Evolutionary conservation across 2,888 invertebrate species (phyloP).

Genomic region (Epinotia bilunana): DNA sequence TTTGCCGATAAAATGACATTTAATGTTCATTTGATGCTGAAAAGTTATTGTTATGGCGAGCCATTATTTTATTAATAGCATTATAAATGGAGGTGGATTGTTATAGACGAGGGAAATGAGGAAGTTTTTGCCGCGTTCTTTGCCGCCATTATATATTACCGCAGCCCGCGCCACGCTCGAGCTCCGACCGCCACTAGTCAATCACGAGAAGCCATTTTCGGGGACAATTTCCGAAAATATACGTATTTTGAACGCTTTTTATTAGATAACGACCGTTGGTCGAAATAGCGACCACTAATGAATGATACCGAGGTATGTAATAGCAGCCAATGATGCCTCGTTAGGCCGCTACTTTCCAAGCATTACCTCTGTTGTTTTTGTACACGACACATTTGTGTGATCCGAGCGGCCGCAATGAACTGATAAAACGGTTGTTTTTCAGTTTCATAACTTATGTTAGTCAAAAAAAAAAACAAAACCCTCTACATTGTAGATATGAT

Average conservation of each 20-base stretch:
- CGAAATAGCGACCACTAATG: constrained; percentile 47
- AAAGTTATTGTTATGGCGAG: constrained; percentile 60
- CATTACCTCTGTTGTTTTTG: constrained; percentile 33
- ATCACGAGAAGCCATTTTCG: constrained; percentile 53
- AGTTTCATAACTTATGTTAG: not conserved
- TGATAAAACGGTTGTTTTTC: constrained; percentile 9
- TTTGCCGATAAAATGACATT: constrained; percentile 75
- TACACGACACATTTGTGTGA: constrained; percentile 15
- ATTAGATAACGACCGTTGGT: constrained; percentile 52
- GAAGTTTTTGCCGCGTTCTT: constrained; percentile 73
- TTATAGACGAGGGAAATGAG: constrained; percentile 69
- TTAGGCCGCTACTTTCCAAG: constrained; percentile 45
- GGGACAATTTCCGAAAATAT: constrained; percentile 56
- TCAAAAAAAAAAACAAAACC: too few species aligned
- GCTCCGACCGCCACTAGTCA: constrained; percentile 47
- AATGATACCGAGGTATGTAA: constrained; percentile 51
- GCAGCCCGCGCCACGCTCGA: constrained; percentile 45
- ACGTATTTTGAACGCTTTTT: constrained; percentile 54
- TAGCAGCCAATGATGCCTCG: constrained; percentile 48
- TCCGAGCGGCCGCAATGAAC: constrained; percentile 15
- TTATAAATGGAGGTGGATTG: constrained; percentile 78
- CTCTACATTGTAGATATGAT: too few species aligned
- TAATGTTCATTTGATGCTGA: constrained; percentile 76
- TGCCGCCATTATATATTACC: constrained; percentile 51
- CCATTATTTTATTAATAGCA: constrained; percentile 81